Evolutionary conservation across 2,113 vertebrate genomes (phyloP).

Genomic region (Machaerirhynchus nigripectus): DNA sequence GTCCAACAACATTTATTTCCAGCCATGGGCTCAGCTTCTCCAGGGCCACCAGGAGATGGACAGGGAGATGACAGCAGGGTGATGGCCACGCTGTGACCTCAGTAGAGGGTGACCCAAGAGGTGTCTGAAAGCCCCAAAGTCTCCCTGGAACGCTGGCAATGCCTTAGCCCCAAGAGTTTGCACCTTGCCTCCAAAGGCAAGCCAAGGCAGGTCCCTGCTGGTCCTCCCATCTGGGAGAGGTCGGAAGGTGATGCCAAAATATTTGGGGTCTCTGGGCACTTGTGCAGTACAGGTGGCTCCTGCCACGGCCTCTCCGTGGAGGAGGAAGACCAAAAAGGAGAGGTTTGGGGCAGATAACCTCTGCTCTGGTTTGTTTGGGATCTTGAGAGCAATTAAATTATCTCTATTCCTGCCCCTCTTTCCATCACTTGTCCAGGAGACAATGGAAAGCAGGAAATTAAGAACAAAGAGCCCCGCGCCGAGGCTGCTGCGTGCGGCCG

Average conservation of each 20-base stretch:
- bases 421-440: conserved; percentile 2
- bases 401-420: background rate
- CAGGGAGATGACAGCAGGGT: background rate
- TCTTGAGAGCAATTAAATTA: conserved; percentile 20
- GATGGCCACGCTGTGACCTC: background rate
- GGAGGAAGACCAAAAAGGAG: background rate
- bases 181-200: background rate
- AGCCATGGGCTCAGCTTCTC: background rate
- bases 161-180: background rate
- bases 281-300: background rate
- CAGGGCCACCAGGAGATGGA: background rate
- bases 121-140: background rate
- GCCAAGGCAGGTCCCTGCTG: background rate
- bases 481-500: background rate
- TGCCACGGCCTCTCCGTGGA: background rate
- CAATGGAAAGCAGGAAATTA: conserved; percentile 52
- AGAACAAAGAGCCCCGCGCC: conserved; percentile 30
- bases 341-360: background rate
- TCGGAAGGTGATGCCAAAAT: accelerated
- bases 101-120: background rate
- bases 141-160: background rate
- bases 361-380: background rate
- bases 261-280: background rate
- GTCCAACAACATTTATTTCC: background rate
- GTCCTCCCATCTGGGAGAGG: background rate